Conservation (phyloP, 1,140 invertebrate genomes). For the Drosophila rhopaloa region DNA sequence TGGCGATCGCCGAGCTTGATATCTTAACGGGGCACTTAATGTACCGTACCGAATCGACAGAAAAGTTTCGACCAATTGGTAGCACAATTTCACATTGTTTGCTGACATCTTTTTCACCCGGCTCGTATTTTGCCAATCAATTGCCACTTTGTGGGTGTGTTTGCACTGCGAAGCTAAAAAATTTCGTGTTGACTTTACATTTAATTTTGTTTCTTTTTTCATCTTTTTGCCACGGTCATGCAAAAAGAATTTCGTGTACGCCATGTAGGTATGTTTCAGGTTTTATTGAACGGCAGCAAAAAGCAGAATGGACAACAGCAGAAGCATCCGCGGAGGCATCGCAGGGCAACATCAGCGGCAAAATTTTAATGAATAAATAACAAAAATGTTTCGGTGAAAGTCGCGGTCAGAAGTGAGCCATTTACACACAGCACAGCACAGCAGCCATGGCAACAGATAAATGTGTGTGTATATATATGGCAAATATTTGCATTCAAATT, state of each 20-base stretch:
- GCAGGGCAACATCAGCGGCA: slow-evolving; percentile 54
- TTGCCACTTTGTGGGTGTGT: slow-evolving; percentile 75
- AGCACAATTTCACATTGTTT: slow-evolving; percentile 77
- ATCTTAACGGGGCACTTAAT: slow-evolving; percentile 62
- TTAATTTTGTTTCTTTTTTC: slow-evolving; percentile 49
- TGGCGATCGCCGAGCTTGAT: slow-evolving; percentile 30
- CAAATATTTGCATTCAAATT: slow-evolving; percentile 53
- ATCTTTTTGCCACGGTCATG: slow-evolving; percentile 51
- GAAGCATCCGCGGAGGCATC: slow-evolving; percentile 36
- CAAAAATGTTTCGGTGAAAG: slow-evolving; percentile 79
- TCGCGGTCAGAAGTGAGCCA: slow-evolving; percentile 76
- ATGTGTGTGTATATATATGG: slow-evolving; percentile 8
- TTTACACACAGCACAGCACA: slow-evolving; percentile 40
- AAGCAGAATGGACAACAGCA: slow-evolving; percentile 51
- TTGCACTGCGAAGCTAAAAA: slow-evolving; percentile 35
- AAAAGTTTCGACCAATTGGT: slow-evolving; percentile 62
- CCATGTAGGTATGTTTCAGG: slow-evolving; percentile 55
- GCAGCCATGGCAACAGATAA: slow-evolving; percentile 63
- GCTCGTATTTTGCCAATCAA: slow-evolving; percentile 71
- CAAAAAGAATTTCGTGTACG: slow-evolving; percentile 69
- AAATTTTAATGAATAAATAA: slow-evolving; percentile 83
- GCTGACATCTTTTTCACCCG: slow-evolving; percentile 63
- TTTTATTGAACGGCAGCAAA: slow-evolving; percentile 45
- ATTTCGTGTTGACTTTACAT: slow-evolving; percentile 71
- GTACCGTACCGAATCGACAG: slow-evolving; percentile 55